A percentile compares a stretch with the other conserved stretches of the same genome.
These are phyloP conservation scores for Pipra filicauda DNA, from an alignment of 2,113 vertebrate genomes.

Conservation along the genomic window DNA sequence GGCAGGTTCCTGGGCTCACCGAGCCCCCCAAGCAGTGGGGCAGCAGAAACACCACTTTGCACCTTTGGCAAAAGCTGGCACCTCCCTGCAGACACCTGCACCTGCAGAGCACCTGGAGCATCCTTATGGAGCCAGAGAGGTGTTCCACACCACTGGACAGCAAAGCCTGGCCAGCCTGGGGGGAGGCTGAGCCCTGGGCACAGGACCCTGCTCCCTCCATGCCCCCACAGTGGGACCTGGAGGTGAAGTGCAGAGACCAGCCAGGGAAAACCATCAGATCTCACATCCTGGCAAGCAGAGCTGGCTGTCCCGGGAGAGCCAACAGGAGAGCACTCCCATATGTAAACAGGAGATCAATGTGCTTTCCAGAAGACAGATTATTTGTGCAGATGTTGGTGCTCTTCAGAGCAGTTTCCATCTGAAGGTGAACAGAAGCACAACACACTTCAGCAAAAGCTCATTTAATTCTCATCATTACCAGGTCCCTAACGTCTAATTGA, in stretches of 20 bases:
- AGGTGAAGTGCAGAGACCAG: background rate
- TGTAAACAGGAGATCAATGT: background rate
- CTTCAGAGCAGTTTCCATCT: constrained; percentile 48
- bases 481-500: constrained; percentile 70
- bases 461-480: constrained; percentile 71
- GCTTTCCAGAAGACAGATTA: constrained; percentile 60
- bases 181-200: background rate
- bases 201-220: background rate
- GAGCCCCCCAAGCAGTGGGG: background rate
- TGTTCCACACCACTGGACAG: background rate
- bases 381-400: constrained; percentile 69
- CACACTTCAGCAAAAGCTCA: constrained; percentile 57
- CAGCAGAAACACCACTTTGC: background rate
- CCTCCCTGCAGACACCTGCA: background rate
- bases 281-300: background rate
- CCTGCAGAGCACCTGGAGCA: background rate
- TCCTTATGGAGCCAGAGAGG: rapidly evolving
- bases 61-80: background rate
- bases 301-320: background rate
- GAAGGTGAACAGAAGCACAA: constrained; percentile 50
- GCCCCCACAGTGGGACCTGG: rapidly evolving
- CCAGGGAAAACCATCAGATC: background rate
- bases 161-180: background rate
- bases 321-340: background rate
- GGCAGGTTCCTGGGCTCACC: background rate